Evolutionary conservation across 2,888 invertebrate species (phyloP).

Genomic region (Eurytoma californica): DNA sequence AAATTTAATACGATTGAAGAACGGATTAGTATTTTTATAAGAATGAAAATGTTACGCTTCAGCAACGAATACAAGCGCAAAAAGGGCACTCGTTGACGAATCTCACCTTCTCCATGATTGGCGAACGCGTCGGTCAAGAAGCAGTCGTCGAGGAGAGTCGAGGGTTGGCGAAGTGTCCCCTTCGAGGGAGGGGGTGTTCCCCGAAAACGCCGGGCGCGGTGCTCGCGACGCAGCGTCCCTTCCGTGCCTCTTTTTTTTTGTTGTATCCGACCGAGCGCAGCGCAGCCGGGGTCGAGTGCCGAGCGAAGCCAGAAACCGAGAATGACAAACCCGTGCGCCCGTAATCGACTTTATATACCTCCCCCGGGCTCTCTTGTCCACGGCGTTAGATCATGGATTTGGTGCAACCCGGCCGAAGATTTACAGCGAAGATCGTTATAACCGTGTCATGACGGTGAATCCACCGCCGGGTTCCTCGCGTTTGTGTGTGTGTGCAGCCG

Average conservation of each 20-base stretch:
- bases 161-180: conserved; percentile 45
- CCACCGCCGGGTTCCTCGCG: conserved; percentile 48
- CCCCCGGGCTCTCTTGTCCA: conserved; percentile 66
- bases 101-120: conserved; percentile 51
- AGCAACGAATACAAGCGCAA: too few relatives aligned
- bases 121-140: not conserved
- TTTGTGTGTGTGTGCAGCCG: conserved; percentile 6
- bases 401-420: conserved; percentile 71
- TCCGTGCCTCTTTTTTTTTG: conserved; percentile 11
- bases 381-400: conserved; percentile 73
- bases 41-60: too few relatives aligned
- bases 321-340: conserved; percentile 71
- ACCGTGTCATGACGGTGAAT: conserved; percentile 69
- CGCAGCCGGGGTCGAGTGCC: conserved; percentile 47
- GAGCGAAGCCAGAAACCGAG: conserved; percentile 64
- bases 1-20: not conserved
- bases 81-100: not conserved
- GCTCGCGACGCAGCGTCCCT: conserved; percentile 47
- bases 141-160: conserved; percentile 25
- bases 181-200: conserved; percentile 51
- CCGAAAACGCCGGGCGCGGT: conserved; percentile 32
- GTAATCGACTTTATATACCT: conserved; percentile 74
- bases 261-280: not conserved
- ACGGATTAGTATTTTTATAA: not conserved
- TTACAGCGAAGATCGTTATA: conserved; percentile 71